Percentiles rank a stretch among this genome's conserved stretches.
Evolutionary conservation across 1,140 invertebrate genomes (phyloP).

Genomic region (Lepidostoma basale): DNA sequence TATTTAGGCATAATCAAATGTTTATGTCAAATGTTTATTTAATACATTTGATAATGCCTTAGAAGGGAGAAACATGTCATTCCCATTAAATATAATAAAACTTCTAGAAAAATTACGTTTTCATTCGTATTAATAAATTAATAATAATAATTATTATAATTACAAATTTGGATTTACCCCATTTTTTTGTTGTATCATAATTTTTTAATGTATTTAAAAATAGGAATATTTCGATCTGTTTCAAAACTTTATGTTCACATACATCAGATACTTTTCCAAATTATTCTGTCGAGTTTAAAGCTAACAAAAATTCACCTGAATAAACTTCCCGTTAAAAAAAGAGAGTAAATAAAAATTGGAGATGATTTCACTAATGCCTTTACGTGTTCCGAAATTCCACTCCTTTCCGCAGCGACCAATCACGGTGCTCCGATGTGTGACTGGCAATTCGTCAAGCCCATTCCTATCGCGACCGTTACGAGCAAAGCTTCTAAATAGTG

Average conservation of each 20-base stretch:
- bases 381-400: background rate
- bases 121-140: no score
- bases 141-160: no score
- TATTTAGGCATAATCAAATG: no score
- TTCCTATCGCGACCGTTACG: no score
- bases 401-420: background rate
- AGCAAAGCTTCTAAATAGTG: no score
- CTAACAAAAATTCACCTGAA: background rate
- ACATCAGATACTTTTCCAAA: background rate
- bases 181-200: no score
- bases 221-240: background rate
- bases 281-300: background rate
- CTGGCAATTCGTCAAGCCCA: background rate
- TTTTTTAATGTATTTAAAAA: background rate
- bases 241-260: background rate
- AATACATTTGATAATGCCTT: no score
- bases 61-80: no score
- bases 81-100: no score
- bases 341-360: background rate
- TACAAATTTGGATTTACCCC: no score
- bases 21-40: no score
- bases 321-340: background rate
- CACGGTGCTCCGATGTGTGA: background rate
- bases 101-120: no score
- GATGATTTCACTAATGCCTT: background rate